phyloP scores from a whole-genome alignment of 2,888 invertebrate genomes.

The Venustoraphidia nigricollis region DNA sequence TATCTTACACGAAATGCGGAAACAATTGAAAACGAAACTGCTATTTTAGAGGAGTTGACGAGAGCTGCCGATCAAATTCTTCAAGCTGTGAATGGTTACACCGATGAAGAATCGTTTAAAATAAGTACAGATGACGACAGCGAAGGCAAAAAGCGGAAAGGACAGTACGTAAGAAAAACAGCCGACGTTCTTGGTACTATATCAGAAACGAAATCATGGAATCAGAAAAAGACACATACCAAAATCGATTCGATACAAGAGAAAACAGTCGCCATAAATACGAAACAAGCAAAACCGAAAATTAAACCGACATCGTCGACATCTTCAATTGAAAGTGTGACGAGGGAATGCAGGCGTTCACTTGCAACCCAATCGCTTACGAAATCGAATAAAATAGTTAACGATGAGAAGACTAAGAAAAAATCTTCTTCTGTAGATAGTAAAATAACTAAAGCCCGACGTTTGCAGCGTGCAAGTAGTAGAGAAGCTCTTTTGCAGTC shows the following conservation, averaged over 20 bases:
- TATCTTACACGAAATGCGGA: conserved; percentile 21
- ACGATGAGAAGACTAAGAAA: conserved; percentile 14
- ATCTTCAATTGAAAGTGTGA: conserved; percentile 26
- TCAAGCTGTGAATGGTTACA: conserved; percentile 35
- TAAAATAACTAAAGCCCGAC: conserved; percentile 23
- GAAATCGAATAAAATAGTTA: not conserved
- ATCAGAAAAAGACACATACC: conserved; percentile 11
- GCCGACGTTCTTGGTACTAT: conserved; percentile 24
- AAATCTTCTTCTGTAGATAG: conserved; percentile 14
- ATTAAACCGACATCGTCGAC: conserved; percentile 24
- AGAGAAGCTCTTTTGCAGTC: conserved; percentile 30
- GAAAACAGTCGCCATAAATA: conserved; percentile 12
- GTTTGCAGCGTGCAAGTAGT: conserved; percentile 33
- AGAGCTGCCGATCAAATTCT: conserved; percentile 42
- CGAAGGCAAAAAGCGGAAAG: conserved; percentile 23
- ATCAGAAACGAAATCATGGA: conserved; percentile 27
- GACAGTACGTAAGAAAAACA: conserved; percentile 15
- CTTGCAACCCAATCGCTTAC: not conserved
- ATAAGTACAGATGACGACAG: conserved; percentile 23
- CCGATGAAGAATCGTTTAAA: conserved; percentile 29
- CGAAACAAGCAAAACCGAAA: conserved; percentile 14
- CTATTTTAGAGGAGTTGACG: conserved; percentile 38
- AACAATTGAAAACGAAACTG: conserved; percentile 20
- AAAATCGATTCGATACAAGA: conserved; percentile 6
- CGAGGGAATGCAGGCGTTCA: conserved; percentile 11